A percentile compares a stretch with the other conserved stretches of the same genome.
These are phyloP conservation scores for Lacanobia oleracea DNA, from an alignment of 2,888 invertebrate species.

Conservation along the genomic window DNA sequence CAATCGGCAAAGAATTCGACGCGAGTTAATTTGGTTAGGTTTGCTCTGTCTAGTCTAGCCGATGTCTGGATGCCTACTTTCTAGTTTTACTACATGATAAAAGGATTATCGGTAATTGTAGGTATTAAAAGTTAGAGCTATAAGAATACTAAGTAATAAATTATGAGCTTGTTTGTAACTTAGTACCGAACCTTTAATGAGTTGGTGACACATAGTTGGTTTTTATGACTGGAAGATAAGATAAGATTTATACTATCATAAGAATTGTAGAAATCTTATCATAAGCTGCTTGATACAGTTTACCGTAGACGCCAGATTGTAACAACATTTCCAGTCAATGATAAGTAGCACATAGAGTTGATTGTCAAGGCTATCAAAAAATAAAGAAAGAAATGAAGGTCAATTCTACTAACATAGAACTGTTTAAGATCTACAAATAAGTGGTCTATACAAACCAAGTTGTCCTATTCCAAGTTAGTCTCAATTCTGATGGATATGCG, in stretches of 20 bases:
- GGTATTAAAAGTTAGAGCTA: slow-evolving; percentile 7
- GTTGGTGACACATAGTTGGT: neutral
- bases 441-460: slow-evolving; percentile 20
- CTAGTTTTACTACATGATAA: slow-evolving; percentile 22
- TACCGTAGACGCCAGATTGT: slow-evolving; percentile 27
- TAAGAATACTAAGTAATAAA: neutral
- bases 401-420: neutral
- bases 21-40: slow-evolving; percentile 25
- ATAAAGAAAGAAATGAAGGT: slow-evolving; percentile 17
- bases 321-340: slow-evolving; percentile 5
- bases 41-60: slow-evolving; percentile 10
- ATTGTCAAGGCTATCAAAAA: slow-evolving; percentile 41
- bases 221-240: slow-evolving; percentile 38
- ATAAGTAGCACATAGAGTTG: slow-evolving; percentile 13
- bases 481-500: slow-evolving; percentile 58
- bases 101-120: slow-evolving; percentile 13
- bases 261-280: slow-evolving; percentile 52
- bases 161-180: slow-evolving; percentile 3
- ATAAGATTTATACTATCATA: slow-evolving; percentile 27
- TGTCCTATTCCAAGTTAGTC: slow-evolving; percentile 32
- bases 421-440: slow-evolving; percentile 11
- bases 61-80: slow-evolving; percentile 19
- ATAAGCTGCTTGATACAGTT: slow-evolving; percentile 21
- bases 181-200: slow-evolving; percentile 16
- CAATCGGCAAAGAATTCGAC: slow-evolving; percentile 34